Percentiles rank a stretch among this genome's conserved stretches.
Conservation (phyloP, 2,113 vertebrate species). For the Anguilla japonica region DNA sequence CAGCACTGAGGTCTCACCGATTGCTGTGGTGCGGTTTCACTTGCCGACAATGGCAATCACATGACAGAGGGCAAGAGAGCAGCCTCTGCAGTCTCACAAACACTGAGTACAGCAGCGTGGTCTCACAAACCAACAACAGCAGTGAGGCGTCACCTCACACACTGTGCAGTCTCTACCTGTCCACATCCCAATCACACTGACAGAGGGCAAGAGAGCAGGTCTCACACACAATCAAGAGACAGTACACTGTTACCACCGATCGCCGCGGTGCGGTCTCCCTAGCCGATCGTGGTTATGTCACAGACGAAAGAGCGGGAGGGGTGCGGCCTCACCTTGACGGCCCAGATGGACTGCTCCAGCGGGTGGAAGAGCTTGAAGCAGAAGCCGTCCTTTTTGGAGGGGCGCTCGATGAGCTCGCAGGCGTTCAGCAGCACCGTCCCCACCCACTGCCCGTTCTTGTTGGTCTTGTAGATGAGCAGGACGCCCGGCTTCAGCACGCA, state of each 20-base stretch:
- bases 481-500: conserved; percentile 97
- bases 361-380: conserved; percentile 99
- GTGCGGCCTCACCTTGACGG: conserved; percentile 83
- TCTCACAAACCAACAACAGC: background rate
- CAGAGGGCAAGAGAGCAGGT: too few species aligned
- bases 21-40: too few species aligned
- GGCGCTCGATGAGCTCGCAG: conserved; percentile 97
- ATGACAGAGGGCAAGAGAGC: background rate
- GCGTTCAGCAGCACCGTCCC: conserved; percentile 97
- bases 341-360: conserved; percentile 98
- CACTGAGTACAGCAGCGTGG: background rate
- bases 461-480: conserved; percentile 94
- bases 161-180: too few species aligned
- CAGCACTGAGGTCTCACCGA: background rate
- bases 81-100: too few species aligned
- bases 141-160: background rate
- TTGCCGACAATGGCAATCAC: too few species aligned
- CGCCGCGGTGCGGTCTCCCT: too few species aligned
- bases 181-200: too few species aligned
- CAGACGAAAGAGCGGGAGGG: too few species aligned
- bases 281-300: too few species aligned
- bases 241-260: too few species aligned
- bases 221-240: too few species aligned
- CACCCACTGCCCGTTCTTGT: conserved; percentile 97
- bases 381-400: conserved; percentile 98